Base-by-base conservation (phyloP, 2,888 invertebrate genomes). In the Tipula confusa region DNA sequence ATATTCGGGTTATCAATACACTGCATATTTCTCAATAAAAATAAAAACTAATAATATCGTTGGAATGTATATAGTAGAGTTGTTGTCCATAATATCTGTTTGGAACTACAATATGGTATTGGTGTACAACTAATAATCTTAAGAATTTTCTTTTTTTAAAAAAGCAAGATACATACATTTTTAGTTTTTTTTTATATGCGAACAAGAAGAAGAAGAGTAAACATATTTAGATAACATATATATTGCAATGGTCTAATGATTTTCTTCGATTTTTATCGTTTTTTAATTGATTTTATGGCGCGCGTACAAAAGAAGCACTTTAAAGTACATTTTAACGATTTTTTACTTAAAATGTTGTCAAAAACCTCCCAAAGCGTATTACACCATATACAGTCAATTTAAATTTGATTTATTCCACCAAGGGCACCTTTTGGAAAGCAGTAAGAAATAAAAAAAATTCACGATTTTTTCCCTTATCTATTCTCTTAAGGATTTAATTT, bases 271-370 rank as follows among this genome's bases (percentile, higher is more conserved):
- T 64, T 64, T 64, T 64, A 64, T 64, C 64, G 64, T 24, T 64
- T 24, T 64, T 64, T 64, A 64, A 64, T 64, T 64, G 64, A 64
- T 64, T 64, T 64, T 64, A 64, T 64, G 64, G 64, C 9, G 64
- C 24, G 64, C n/a, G n/a, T n/a, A n/a, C n/a, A n/a, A 64, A 64
- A 24, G 24, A 24, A 64, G 24, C 64, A 24, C 24, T 64, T 64
- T n/a, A n/a, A n/a, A n/a, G n/a, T n/a, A n/a, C n/a, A n/a, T n/a
- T n/a, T n/a, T n/a, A n/a, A n/a, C n/a, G n/a, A n/a, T n/a, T n/a
- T n/a, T n/a, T n/a, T n/a, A n/a, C n/a, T n/a, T n/a, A n/a, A n/a
- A n/a, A n/a, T n/a, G n/a, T n/a, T n/a, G n/a, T n/a, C n/a, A n/a
- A n/a, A n/a, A n/a, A n/a, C n/a, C n/a, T n/a, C n/a, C n/a, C n/a